Conservation (phyloP, 2,113 vertebrate genomes). For the Falco punctatus region DNA sequence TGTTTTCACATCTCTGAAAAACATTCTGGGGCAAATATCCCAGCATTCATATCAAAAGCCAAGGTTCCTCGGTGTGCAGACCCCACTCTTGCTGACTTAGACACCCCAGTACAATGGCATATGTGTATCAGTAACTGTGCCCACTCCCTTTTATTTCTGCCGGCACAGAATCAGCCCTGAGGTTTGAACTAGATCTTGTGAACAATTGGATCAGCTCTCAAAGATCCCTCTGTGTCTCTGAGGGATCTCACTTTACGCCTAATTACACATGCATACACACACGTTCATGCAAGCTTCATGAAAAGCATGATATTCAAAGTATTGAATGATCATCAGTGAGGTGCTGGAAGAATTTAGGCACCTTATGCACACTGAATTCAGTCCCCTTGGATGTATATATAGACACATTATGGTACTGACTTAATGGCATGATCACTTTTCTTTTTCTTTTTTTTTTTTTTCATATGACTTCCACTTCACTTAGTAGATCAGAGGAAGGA, state of each 20-base stretch:
- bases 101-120: fast-evolving
- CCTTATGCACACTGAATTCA: background rate
- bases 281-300: background rate
- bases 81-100: fast-evolving
- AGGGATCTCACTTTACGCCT: background rate
- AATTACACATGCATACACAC: background rate
- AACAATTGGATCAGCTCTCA: background rate
- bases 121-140: too few species aligned
- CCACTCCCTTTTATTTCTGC: background rate
- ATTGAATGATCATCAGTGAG: background rate
- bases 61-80: background rate
- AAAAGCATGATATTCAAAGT: background rate
- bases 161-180: background rate
- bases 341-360: background rate
- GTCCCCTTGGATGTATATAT: background rate
- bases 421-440: background rate
- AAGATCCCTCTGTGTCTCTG: background rate
- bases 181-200: background rate
- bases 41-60: fast-evolving
- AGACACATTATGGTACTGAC: background rate
- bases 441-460: background rate
- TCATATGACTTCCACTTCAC: background rate
- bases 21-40: background rate
- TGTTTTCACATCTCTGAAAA: background rate
- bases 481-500: background rate